Evolutionary conservation across 2,113 vertebrate species (phyloP).

Genomic region (Morone saxatilis): DNA sequence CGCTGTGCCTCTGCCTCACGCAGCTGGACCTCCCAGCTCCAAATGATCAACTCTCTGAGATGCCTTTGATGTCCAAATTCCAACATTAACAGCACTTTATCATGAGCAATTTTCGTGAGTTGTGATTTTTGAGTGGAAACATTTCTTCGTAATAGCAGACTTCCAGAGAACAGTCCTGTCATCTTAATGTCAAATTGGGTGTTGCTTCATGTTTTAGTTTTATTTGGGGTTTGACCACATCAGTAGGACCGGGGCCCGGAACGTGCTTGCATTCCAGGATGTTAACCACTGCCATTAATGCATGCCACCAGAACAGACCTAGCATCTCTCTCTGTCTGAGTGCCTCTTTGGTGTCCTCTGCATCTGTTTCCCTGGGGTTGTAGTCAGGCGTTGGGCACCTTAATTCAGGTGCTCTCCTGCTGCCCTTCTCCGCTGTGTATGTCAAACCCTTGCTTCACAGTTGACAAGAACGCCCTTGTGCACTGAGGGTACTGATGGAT

Average conservation of each 20-base stretch:
- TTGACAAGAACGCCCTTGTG: constrained; percentile 57
- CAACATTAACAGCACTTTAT: background rate
- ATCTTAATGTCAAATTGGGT: background rate
- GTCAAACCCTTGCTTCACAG: constrained; percentile 36
- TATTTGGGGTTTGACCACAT: no score
- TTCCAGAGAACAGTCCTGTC: background rate
- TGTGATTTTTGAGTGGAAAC: constrained; percentile 16
- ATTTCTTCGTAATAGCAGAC: background rate
- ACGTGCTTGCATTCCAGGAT: background rate
- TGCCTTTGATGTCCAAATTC: constrained; percentile 9
- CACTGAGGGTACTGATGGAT: constrained; percentile 32
- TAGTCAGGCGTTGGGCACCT: constrained; percentile 77
- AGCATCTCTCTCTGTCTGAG: constrained; percentile 36
- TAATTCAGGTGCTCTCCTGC: constrained; percentile 52
- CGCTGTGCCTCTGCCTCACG: constrained; percentile 24
- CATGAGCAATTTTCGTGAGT: background rate
- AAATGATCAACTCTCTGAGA: constrained; percentile 24
- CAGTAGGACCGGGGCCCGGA: background rate
- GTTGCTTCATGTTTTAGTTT: no score
- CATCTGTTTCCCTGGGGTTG: constrained; percentile 61
- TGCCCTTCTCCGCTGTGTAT: constrained; percentile 41
- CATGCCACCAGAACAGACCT: constrained; percentile 34
- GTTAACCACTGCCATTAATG: constrained; percentile 6
- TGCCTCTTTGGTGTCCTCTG: constrained; percentile 64
- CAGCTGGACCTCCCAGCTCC: constrained; percentile 8